Percentiles rank a stretch among this genome's conserved stretches.
These are phyloP conservation scores for Drosophila lacicola DNA, from an alignment of 2,888 invertebrate genomes.

Conservation along the genomic window DNA sequence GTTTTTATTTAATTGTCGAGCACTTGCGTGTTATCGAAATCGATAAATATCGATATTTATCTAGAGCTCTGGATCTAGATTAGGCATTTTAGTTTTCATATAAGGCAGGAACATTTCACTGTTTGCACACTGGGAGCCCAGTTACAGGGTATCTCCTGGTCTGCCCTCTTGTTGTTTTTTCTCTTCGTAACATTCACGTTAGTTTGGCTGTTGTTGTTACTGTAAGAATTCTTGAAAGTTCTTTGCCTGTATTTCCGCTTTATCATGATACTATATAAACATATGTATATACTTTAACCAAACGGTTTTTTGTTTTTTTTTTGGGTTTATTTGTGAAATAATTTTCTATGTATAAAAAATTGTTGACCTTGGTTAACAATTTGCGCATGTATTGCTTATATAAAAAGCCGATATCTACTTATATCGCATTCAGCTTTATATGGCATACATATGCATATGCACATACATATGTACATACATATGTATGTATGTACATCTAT, in stretches of 20 bases:
- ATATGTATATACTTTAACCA: not conserved
- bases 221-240: constrained; percentile 42
- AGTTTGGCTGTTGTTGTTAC: constrained; percentile 32
- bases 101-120: not conserved
- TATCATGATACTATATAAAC: constrained; percentile 26
- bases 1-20: not conserved
- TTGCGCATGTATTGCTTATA: constrained; percentile 32
- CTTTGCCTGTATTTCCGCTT: constrained; percentile 38
- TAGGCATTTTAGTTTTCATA: too few relatives aligned
- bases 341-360: constrained; percentile 23
- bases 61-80: too few relatives aligned
- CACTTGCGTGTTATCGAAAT: not conserved
- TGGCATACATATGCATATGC: not conserved
- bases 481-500: constrained; percentile 1
- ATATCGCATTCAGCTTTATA: constrained; percentile 23
- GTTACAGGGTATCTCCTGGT: not conserved
- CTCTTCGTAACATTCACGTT: constrained; percentile 16
- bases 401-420: not conserved
- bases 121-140: not conserved
- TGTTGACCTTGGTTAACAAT: constrained; percentile 79
- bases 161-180: not conserved
- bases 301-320: constrained; percentile 20
- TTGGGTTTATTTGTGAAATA: constrained; percentile 24
- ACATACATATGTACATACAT: not conserved
- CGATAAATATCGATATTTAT: not conserved